Percentiles rank a stretch among this genome's conserved stretches.
Conservation (phyloP, 2,797 vertebrate genomes). For the Uromys caudimaculatus region DNA sequence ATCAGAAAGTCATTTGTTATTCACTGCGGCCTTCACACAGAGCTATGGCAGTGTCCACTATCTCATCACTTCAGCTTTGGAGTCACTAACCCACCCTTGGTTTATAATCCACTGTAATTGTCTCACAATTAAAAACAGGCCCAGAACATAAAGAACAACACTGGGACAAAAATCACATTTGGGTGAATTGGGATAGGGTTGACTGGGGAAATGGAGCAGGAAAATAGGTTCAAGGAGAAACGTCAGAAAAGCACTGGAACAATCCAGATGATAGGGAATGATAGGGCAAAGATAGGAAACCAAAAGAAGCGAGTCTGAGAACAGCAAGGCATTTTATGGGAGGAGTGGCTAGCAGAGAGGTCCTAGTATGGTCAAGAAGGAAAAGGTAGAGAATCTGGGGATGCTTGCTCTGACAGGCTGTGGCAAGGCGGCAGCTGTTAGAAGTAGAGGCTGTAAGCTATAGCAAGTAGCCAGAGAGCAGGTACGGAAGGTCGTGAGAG, state of each 20-base stretch:
- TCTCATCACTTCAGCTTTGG: not conserved
- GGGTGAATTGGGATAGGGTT: not conserved
- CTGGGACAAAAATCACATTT: not conserved
- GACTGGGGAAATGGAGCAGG: not conserved
- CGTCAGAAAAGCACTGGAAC: not conserved
- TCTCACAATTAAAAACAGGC: not conserved
- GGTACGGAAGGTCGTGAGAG: not conserved
- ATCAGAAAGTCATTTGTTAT: not conserved
- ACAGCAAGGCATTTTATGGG: not conserved
- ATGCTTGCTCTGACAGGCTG: not conserved
- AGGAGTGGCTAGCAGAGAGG: not conserved
- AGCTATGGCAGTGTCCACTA: not conserved
- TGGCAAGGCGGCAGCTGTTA: not conserved
- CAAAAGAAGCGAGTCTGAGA: not conserved
- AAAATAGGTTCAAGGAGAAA: conserved; percentile 1
- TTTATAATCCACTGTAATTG: not conserved
- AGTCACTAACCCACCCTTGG: not conserved
- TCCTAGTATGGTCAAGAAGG: not conserved
- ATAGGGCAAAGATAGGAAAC: not conserved
- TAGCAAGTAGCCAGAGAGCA: not conserved
- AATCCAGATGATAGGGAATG: not conserved
- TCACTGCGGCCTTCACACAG: not conserved
- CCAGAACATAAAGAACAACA: conserved; percentile 17
- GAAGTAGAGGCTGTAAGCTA: not conserved
- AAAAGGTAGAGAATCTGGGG: not conserved